Base-by-base conservation (phyloP, 2,797 vertebrate species). In the Uromys caudimaculatus region DNA sequence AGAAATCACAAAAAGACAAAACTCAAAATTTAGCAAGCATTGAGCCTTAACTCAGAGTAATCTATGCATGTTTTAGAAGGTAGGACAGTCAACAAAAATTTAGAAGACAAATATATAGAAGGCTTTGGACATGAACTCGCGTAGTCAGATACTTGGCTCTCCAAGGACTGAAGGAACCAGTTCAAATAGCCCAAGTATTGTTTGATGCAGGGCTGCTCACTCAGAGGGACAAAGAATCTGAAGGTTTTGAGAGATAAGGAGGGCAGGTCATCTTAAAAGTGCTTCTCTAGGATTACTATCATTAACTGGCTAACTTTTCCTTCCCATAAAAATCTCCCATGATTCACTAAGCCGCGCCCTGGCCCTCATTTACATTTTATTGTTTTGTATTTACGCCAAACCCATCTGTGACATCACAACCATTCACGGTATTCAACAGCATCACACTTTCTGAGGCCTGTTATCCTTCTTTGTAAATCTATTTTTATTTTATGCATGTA, bases 81-180 rank as follows among this genome's bases (percentile, higher is more conserved):
- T 71, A 94, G 97, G 44, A 64, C 96, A 94, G 88, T 32, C 52
- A 95, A 97, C 35, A 96, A 69, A 98, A 97, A 97, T 90, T 88
- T 6, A 95, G 92, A 50, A 87, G 82, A 95, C 88, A 95, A 93
- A 50, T 87, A 62, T 73, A 52, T 93, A 87, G 93, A 91, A 96
- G 91, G 27, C 78, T 54, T 75, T 91, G 91, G 94, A n/a, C 96
- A 19, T 89, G 90, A 90, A 84, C 93, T 58, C 76, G 16, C 38
- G 44, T 52, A 78, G 90, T 58, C 56, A 96, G 69, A 94, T 91
- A 97, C 81, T 12, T 95, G 76, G 97, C 92, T 89, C 41, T 23
- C 3, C 6, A 24, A 19, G 32, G 64, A 79, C 64, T 56, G 7
- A 23, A n/a, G 19, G 47, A 23, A 60, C 35, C 62, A 6, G n/a